Percentiles rank a stretch among this genome's conserved stretches.
Evolutionary conservation across 2,797 vertebrate species (phyloP).

Genomic region (Tachyglossus aculeatus): DNA sequence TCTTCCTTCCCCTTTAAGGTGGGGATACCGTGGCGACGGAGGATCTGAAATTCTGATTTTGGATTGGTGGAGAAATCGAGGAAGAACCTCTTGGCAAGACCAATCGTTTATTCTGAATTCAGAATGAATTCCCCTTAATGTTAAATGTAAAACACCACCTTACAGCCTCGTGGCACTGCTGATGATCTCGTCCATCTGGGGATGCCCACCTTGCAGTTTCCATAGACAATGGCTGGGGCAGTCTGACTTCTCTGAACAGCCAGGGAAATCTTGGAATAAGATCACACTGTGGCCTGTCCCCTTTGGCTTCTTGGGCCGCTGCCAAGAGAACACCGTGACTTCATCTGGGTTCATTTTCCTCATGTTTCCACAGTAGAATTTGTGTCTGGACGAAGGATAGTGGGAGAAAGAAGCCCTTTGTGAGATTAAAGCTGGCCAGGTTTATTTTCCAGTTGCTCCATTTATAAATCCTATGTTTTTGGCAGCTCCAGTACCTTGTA

Average conservation of each 20-base stretch:
- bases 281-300: slow-evolving; percentile 11
- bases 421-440: slow-evolving; percentile 12
- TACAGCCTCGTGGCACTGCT: no score
- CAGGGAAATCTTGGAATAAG: not conserved
- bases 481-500: slow-evolving; percentile 25
- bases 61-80: no score
- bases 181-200: no score
- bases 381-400: not conserved
- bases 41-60: no score
- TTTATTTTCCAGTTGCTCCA: slow-evolving; percentile 11
- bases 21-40: no score
- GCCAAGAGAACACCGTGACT: slow-evolving; percentile 3
- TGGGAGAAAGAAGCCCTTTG: slow-evolving; percentile 9
- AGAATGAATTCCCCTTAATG: no score
- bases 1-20: no score
- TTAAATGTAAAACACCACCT: no score
- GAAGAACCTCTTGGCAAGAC: no score
- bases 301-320: not conserved
- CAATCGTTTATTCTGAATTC: no score
- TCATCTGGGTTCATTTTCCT: not conserved
- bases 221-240: no score
- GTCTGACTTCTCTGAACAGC: not conserved
- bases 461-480: slow-evolving; percentile 24
- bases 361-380: slow-evolving; percentile 13
- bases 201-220: no score